phyloP scores from a whole-genome alignment of 2,888 invertebrate genomes.

The Salticus scenicus region DNA sequence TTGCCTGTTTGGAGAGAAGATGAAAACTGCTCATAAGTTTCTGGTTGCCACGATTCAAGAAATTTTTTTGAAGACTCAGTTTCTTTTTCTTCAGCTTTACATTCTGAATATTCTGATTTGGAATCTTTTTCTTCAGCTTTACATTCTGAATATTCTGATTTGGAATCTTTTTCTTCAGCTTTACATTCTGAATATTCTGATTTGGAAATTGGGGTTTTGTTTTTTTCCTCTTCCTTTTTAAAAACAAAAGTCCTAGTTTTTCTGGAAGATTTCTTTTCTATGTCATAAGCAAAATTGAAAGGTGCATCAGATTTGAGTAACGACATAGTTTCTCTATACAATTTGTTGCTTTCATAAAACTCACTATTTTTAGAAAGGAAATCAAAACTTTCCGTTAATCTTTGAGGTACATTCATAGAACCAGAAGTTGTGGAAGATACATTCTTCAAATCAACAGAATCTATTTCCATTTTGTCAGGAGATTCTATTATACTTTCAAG shows the following conservation, averaged over 20 bases:
- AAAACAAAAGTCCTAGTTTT: conserved; percentile 5
- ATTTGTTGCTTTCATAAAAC: not conserved
- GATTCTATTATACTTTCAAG: not conserved
- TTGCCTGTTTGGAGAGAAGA: conserved; percentile 35
- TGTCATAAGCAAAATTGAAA: not conserved
- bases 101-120: not conserved
- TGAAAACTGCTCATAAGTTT: conserved; percentile 59
- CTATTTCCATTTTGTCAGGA: not conserved
- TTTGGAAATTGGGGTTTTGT: not conserved
- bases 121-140: not conserved
- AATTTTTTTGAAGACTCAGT: not conserved
- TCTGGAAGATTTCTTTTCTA: not conserved
- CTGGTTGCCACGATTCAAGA: conserved; percentile 11
- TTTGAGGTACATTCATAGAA: not conserved
- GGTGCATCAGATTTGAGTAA: not conserved
- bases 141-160: not conserved
- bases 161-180: not conserved
- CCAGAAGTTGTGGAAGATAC: not conserved
- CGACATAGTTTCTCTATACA: not conserved
- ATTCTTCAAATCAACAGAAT: not conserved
- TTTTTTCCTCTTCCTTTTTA: not conserved
- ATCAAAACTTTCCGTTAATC: not conserved
- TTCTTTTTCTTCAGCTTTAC: not conserved
- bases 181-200: not conserved
- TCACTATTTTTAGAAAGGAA: not conserved